These are phyloP conservation scores for Sturnira hondurensis DNA, from an alignment of 2,113 vertebrate genomes.

Conservation along the genomic window DNA sequence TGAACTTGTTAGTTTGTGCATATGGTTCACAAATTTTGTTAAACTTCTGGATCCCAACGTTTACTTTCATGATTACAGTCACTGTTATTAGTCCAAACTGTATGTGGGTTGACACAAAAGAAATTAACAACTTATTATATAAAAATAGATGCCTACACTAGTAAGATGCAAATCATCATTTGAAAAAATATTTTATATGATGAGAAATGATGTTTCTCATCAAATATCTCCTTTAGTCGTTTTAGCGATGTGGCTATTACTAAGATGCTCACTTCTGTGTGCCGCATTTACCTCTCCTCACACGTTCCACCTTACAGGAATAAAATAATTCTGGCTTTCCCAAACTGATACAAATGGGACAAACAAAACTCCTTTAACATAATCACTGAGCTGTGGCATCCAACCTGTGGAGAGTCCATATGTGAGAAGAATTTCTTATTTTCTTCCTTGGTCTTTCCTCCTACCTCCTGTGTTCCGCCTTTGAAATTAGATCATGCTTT, in stretches of 20 bases:
- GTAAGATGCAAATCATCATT: neutral
- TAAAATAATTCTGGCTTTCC: neutral
- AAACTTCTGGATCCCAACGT: neutral
- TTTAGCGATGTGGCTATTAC: no score
- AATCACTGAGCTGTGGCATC: neutral
- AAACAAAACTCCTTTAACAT: neutral
- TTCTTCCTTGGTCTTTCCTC: neutral
- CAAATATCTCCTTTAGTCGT: neutral
- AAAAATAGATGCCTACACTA: neutral
- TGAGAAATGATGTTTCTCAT: neutral
- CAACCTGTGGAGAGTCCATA: neutral
- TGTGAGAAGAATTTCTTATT: neutral
- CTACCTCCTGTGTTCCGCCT: neutral
- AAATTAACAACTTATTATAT: neutral
- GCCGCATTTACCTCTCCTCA: no score
- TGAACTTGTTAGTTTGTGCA: neutral
- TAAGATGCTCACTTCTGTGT: neutral
- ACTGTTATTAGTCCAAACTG: neutral
- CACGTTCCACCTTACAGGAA: neutral
- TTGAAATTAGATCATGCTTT: neutral
- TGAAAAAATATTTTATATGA: neutral
- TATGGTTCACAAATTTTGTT: neutral
- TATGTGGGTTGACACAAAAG: neutral
- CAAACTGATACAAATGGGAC: neutral
- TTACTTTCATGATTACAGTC: neutral